Base-by-base conservation (phyloP, 2,888 invertebrate species). In the Glyphotaelius pellucidus region DNA sequence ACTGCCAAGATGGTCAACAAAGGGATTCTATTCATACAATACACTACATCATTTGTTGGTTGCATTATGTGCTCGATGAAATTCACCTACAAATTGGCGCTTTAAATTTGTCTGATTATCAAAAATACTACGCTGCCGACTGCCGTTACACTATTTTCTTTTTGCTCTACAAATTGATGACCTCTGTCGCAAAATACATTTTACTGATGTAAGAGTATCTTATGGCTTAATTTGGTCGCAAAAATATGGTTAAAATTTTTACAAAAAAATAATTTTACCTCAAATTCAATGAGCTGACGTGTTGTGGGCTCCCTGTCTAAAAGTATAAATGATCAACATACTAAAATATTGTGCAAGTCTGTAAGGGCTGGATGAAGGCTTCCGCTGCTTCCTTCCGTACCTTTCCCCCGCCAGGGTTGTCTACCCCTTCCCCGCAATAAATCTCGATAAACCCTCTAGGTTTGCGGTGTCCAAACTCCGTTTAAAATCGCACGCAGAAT, bases 361-460 rank as follows among this genome's bases (percentile, higher is more conserved):
- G 52, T n/a, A 88, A 79, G 85, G n/a, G 12, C 85, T 19, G 85
- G 42, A 38, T 9, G 38, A 25, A 38, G 38, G n/a, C 85, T 38
- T 25, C 38, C 25, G 25, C n/a, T 14, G 14, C 30, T 35, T 42
- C 89, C 25, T 80, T 25, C 80, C 38, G 12, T 2, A 35, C 25
- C 89, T 52, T 25, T 47, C 25, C 38, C 89, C 32, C 80, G 7
- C 15, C n/a, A 2, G 15, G 25, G 32, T 47, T 84, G 67, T 88
- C 31, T 79, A 35, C 67, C 88, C 35, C 9, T 32, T 32, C 79
- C 67, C 35, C 88, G 80, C 91, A 87, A 91, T 91, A 91, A 88
- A 91, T 91, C 91, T 91, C 87, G 86, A 91, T 91, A 91, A 91
- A 87, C 79, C 91, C 87, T 88, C 87, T 87, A 11, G 91, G 91